Percentiles rank a stretch among this genome's conserved stretches.
These are phyloP conservation scores for Empidonax traillii DNA, from an alignment of 2,113 vertebrate genomes.

Conservation along the genomic window DNA sequence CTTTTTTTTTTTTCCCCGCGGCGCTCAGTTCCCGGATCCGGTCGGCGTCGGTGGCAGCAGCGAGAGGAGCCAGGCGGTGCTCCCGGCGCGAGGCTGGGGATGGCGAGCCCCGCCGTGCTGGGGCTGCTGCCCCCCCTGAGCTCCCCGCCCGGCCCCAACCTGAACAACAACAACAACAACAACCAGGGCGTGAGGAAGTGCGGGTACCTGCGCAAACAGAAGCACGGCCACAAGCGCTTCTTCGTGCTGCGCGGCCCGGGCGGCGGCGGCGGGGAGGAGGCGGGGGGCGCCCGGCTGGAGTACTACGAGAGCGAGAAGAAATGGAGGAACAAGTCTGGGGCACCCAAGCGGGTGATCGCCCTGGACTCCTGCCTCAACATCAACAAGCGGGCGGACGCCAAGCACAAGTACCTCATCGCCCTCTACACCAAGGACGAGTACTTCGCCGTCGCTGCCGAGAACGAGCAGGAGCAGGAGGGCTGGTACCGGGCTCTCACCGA, in stretches of 20 bases:
- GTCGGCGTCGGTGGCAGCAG: not conserved
- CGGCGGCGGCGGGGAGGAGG: conserved; percentile 62
- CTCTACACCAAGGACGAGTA: conserved; percentile 98
- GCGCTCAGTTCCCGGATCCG: not conserved
- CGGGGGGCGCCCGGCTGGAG: conserved; percentile 85
- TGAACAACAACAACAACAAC: conserved; percentile 78
- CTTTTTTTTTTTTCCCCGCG: not conserved
- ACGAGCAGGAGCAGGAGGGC: conserved; percentile 92
- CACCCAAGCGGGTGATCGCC: conserved; percentile 89
- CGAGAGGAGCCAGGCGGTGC: not conserved
- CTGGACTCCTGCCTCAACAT: conserved; percentile 94
- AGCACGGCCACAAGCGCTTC: conserved; percentile 95
- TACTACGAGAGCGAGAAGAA: conserved; percentile 99
- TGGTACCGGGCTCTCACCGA: conserved; percentile 91
- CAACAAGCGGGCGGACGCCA: conserved; percentile 96
- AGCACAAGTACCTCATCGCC: conserved; percentile 95
- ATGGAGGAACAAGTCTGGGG: conserved; percentile 93
- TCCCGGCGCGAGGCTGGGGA: conserved; percentile 13
- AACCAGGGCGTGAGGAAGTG: conserved; percentile 85
- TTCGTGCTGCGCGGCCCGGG: conserved; percentile 87
- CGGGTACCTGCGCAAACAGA: conserved; percentile 95
- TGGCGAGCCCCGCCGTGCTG: conserved; percentile 49
- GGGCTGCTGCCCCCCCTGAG: conserved; percentile 24
- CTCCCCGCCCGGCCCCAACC: conserved; percentile 63
- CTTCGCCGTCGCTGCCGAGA: conserved; percentile 94